Evolutionary conservation across 92 coral and sea anemone genomes (phyloP), one percentile per base, ranked within the genome.

Genomic region (Zoanthus gigantus): DNA sequence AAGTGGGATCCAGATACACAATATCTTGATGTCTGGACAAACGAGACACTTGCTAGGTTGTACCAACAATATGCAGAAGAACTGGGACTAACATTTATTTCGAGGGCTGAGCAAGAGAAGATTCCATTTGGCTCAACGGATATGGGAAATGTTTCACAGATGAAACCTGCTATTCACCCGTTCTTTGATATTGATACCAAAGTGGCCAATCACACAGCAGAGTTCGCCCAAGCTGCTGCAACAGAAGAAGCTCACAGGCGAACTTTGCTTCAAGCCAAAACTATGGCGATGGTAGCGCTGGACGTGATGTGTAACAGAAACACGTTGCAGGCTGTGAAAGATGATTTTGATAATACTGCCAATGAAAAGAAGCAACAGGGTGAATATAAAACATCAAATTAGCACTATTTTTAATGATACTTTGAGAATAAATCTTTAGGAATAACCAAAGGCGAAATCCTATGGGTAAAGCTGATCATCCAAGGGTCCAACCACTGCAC

Each of bases 81-180:
- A 0, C 73, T 97, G 46, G 97, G 98, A 8, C 54, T 97, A 54
- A 80, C 90, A 12, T 95, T 93, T 72, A 89, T 91, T 47, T 84
- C 99, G 8, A 86, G 92, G 75, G 94, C 73, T n/a, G 93, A 97
- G 72, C 99, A 97, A 76, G 96, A 85, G 28, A 92, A 84, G 31
- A 86, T 86, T 13, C 86, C 95, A 10, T 91, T 96, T 68, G 99
- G 99, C 15, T 97, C 99, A 11, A 97, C 99, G 28, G 99, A 97
- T 86, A 97, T 97, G 99, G 99, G 99, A 11, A 97, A 97, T 88
- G 99, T 97, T 54, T 97, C 99, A 1, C 98, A 95, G 42, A 84
- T 97, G 46, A 95, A 93, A 78, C 99, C 99, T 5, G 90, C 99
- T 28, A 97, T 97, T 72, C 99, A 97, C 71, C 99, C 99, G 12